Percentiles rank a stretch among this genome's conserved stretches.
phyloP scores from a whole-genome alignment of 1,140 invertebrate genomes.

The Trichogramma pretiosum region DNA sequence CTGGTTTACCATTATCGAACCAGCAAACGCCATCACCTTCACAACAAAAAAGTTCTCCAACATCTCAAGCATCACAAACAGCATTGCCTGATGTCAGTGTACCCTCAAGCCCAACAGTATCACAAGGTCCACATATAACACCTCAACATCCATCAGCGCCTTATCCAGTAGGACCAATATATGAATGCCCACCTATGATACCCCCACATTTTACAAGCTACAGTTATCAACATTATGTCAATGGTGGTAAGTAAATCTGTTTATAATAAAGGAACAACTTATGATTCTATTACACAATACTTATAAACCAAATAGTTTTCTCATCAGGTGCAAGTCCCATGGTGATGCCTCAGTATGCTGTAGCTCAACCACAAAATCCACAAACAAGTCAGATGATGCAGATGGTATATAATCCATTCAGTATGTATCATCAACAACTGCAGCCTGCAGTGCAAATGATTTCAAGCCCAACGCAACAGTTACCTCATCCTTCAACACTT shows the following conservation, averaged over 20 bases:
- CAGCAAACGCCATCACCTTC: constrained; percentile 15
- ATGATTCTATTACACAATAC: no score
- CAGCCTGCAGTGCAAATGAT: constrained; percentile 48
- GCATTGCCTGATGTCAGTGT: constrained; percentile 17
- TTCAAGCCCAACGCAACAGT: constrained; percentile 44
- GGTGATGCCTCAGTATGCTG: constrained; percentile 46
- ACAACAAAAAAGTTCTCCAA: no score
- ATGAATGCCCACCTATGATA: constrained; percentile 41
- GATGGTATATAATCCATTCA: constrained; percentile 47
- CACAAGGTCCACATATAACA: constrained; percentile 14
- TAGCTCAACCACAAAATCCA: constrained; percentile 33
- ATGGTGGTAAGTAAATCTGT: constrained; percentile 36
- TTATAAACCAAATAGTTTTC: not conserved
- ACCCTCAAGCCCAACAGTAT: constrained; percentile 3
- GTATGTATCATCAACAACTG: constrained; percentile 49
- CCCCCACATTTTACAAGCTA: constrained; percentile 44
- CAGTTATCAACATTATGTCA: constrained; percentile 52
- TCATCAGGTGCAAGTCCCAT: constrained; percentile 28
- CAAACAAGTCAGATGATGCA: constrained; percentile 48
- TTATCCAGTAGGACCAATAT: constrained; percentile 26
- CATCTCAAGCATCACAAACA: constrained; percentile 17
- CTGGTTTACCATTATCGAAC: constrained; percentile 24
- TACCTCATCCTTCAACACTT: no score
- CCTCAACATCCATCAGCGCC: constrained; percentile 16
- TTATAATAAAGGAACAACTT: no score